phyloP scores from a whole-genome alignment of 2,888 invertebrate species.

The Trachelus iudaicus region DNA sequence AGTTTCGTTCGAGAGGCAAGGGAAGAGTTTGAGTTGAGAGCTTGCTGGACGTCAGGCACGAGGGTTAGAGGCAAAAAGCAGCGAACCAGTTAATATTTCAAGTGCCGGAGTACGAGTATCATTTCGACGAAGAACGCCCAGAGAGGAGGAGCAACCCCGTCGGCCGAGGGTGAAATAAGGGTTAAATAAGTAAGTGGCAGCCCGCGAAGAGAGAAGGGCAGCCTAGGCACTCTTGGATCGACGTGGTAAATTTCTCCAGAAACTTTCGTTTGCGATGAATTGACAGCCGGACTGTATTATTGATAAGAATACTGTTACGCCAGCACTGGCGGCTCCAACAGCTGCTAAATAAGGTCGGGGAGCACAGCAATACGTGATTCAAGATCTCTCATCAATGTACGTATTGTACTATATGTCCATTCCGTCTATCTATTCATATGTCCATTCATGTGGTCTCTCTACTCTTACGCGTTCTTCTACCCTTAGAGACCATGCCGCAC shows the following conservation, averaged over 20 bases:
- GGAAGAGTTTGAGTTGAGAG: not conserved
- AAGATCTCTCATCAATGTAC: not conserved
- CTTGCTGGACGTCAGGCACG: not conserved
- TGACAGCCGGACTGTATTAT: slow-evolving; percentile 1
- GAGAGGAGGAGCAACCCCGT: slow-evolving; percentile 25
- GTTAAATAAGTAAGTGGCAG: slow-evolving; percentile 42
- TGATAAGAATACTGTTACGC: not conserved
- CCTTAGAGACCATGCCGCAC: not conserved
- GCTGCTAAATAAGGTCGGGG: not conserved
- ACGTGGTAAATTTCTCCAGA: not conserved
- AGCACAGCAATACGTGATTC: not conserved
- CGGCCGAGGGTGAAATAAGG: slow-evolving; percentile 33
- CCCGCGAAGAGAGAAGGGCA: slow-evolving; percentile 4
- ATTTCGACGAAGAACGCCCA: slow-evolving; percentile 33
- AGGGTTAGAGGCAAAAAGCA: not conserved
- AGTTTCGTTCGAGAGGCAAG: not conserved
- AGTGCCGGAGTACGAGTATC: slow-evolving; percentile 26
- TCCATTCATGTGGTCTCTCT: not conserved
- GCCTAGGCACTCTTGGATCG: not conserved
- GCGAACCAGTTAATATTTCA: slow-evolving; percentile 35
- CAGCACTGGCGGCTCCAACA: not conserved
- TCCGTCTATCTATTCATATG: no score
- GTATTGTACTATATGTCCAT: not conserved
- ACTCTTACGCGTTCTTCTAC: not conserved
- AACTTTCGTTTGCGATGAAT: not conserved